Evolutionary conservation across 2,797 vertebrate species (phyloP).

Genomic region (Scolopax rusticola): DNA sequence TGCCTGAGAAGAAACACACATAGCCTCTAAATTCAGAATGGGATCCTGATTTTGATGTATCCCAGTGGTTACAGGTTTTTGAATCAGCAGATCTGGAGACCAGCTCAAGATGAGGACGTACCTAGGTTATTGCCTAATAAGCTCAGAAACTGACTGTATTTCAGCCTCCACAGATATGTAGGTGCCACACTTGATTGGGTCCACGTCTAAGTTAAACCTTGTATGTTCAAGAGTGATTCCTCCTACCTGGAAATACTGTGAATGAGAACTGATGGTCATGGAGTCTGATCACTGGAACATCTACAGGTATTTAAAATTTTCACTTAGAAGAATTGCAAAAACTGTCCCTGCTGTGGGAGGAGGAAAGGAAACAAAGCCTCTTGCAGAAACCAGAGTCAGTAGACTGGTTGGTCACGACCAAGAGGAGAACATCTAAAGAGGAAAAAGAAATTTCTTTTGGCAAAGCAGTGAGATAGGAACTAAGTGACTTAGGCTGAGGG

Average conservation of each 20-base stretch:
- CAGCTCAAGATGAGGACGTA: neutral
- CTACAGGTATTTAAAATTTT: neutral
- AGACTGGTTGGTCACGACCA: neutral
- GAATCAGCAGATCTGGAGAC: neutral
- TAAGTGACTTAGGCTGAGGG: neutral
- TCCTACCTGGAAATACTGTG: neutral
- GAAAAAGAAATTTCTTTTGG: neutral
- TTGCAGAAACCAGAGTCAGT: neutral
- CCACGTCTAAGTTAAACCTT: neutral
- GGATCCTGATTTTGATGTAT: neutral
- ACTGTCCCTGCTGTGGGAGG: neutral
- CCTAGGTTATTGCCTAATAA: too few species aligned
- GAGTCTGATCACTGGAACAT: neutral
- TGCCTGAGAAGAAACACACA: neutral
- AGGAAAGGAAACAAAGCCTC: neutral
- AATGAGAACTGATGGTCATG: neutral
- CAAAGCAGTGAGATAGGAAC: neutral
- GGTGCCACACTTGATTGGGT: neutral
- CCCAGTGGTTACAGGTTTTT: neutral
- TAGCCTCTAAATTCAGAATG: neutral
- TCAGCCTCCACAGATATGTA: accelerated
- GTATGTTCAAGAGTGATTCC: neutral
- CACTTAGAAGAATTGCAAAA: neutral
- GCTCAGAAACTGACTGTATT: neutral
- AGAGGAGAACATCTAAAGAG: neutral